These are phyloP conservation scores for Paralvinella palmiformis DNA, from an alignment of 1,140 invertebrate genomes.

Conservation along the genomic window DNA sequence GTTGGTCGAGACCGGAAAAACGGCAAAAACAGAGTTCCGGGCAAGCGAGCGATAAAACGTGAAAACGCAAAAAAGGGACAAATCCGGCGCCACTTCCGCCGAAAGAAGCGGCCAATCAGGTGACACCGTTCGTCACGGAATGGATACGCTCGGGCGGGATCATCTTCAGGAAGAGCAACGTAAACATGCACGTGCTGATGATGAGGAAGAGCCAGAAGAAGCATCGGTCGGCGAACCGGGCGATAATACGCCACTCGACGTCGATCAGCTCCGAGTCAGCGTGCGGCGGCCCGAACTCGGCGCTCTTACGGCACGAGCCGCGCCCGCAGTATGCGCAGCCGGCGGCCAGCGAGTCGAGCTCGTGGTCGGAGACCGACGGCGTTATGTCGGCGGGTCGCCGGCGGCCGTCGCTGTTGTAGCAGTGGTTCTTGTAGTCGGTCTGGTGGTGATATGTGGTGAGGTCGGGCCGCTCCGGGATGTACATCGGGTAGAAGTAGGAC, in stretches of 20 bases:
- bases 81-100: too few relatives aligned
- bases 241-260: slow-evolving; percentile 21
- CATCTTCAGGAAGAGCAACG: slow-evolving; percentile 13
- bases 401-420: not conserved
- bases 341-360: slow-evolving; percentile 4
- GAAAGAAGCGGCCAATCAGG: too few relatives aligned
- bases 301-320: not conserved
- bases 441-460: not conserved
- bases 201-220: slow-evolving; percentile 23
- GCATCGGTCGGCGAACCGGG: slow-evolving; percentile 19
- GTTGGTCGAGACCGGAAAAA: too few relatives aligned
- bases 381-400: not conserved
- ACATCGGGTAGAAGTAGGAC: slow-evolving; percentile 9
- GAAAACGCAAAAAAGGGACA: too few relatives aligned
- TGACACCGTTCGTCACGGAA: too few relatives aligned
- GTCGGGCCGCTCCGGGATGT: slow-evolving; percentile 5
- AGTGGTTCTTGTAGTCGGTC: not conserved
- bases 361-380: slow-evolving; percentile 11
- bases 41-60: too few relatives aligned
- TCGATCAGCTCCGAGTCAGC: slow-evolving; percentile 3
- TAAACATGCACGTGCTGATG: slow-evolving; percentile 13
- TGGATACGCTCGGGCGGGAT: too few relatives aligned
- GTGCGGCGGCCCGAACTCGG: not conserved
- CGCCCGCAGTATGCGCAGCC: not conserved
- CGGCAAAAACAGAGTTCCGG: too few relatives aligned